Evolutionary conservation across 2,888 invertebrate genomes (phyloP).

Genomic region (Drosophila quinaria): DNA sequence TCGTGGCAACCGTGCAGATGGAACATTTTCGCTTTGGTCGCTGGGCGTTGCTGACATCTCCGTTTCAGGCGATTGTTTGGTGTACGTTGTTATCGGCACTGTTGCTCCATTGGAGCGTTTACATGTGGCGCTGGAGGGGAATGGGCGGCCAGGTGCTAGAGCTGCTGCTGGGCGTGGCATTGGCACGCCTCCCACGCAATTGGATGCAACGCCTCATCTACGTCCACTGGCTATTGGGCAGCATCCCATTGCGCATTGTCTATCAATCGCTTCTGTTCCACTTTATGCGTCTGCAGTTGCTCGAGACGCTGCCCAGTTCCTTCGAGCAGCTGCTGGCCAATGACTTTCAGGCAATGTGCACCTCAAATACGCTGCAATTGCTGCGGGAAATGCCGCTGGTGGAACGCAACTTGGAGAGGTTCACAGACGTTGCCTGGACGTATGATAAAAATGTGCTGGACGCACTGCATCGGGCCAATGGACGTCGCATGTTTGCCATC

Average conservation of each 20-base stretch:
- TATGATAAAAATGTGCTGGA: conserved; percentile 51
- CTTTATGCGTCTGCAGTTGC: conserved; percentile 64
- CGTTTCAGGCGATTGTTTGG: conserved; percentile 63
- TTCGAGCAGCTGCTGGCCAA: conserved; percentile 51
- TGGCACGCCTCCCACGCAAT: conserved; percentile 41
- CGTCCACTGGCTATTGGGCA: conserved; percentile 61
- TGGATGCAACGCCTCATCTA: conserved; percentile 63
- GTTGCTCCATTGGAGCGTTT: conserved; percentile 41
- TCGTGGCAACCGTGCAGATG: conserved; percentile 57
- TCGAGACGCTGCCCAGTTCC: conserved; percentile 33
- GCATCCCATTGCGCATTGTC: conserved; percentile 61
- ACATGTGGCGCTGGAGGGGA: conserved; percentile 39
- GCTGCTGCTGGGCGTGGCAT: conserved; percentile 45
- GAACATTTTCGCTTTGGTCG: conserved; percentile 47
- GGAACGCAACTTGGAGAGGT: conserved; percentile 14
- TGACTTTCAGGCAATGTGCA: conserved; percentile 49
- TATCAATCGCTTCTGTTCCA: conserved; percentile 78
- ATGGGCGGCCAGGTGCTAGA: conserved; percentile 52
- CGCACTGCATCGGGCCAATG: conserved; percentile 27
- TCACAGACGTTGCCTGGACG: conserved; percentile 24
- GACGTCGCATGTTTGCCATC: conserved; percentile 48
- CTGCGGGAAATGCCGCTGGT: conserved; percentile 53
- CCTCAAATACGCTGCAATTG: conserved; percentile 42
- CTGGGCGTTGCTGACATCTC: conserved; percentile 55
- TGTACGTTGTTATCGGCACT: conserved; percentile 36